Conservation (phyloP, 2,113 vertebrate species). For the Penelope pileata region DNA sequence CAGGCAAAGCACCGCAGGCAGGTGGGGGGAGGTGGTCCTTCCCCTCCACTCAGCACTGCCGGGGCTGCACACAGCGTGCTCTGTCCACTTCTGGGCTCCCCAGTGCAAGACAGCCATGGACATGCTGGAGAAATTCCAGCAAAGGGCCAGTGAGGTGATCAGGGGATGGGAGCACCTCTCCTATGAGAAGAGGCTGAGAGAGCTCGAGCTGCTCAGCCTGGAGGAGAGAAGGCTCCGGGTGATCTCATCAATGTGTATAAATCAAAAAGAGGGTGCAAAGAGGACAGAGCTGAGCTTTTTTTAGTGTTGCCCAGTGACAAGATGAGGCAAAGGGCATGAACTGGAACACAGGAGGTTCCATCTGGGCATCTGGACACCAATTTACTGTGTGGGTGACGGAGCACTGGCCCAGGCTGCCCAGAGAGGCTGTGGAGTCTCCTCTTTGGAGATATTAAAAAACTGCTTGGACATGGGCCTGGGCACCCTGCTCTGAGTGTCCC, state of each 20-base stretch:
- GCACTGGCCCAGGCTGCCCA: not conserved
- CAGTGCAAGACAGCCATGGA: not conserved
- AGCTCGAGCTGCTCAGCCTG: not conserved
- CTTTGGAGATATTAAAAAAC: not conserved
- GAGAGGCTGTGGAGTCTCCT: not conserved
- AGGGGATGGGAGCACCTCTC: not conserved
- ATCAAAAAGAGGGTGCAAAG: not conserved
- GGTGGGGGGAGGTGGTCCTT: not conserved
- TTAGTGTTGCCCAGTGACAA: not conserved
- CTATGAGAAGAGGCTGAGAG: not conserved
- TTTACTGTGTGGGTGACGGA: not conserved
- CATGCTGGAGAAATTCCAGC: not conserved
- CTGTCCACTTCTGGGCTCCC: not conserved
- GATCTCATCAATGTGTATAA: not conserved
- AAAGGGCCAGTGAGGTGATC: not conserved
- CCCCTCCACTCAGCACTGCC: not conserved
- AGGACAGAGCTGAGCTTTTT: not conserved
- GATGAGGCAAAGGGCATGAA: not conserved
- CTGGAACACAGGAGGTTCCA: not conserved
- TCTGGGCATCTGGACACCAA: too few species aligned
- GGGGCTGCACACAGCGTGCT: not conserved
- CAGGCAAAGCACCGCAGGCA: too few species aligned
- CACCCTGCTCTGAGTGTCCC: not conserved
- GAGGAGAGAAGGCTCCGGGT: not conserved
- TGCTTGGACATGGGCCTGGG: not conserved